Percentiles rank a stretch among this genome's conserved stretches.
phyloP scores from a whole-genome alignment of 1,140 invertebrate species.

The Zeugodacus cucurbitae region DNA sequence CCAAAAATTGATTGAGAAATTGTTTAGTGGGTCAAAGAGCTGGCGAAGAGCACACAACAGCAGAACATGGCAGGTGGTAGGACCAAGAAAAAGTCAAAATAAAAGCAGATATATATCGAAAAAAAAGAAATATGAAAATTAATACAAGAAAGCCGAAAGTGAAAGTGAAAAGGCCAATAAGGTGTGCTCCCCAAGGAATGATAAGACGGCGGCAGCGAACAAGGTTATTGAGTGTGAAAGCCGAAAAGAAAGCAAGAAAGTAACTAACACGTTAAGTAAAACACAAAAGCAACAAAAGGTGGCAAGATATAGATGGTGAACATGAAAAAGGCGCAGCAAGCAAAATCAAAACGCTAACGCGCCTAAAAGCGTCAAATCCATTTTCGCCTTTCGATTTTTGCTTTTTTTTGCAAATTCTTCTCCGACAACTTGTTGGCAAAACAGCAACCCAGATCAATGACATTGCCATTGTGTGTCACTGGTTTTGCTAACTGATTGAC shows the following conservation, averaged over 20 bases:
- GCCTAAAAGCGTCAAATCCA: background rate
- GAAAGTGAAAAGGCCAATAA: background rate
- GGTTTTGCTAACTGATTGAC: background rate
- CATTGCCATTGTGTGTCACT: background rate
- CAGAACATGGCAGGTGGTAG: background rate
- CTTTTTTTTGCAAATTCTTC: background rate
- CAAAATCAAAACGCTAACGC: background rate
- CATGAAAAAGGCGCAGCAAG: background rate
- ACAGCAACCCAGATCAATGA: background rate
- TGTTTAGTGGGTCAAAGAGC: slow-evolving; percentile 13
- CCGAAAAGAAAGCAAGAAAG: background rate
- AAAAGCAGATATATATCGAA: background rate
- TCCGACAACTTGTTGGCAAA: background rate
- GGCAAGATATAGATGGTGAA: background rate
- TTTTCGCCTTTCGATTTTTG: background rate
- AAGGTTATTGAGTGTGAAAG: background rate
- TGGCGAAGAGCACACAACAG: background rate
- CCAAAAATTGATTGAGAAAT: slow-evolving; percentile 15
- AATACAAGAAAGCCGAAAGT: background rate
- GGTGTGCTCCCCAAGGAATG: background rate
- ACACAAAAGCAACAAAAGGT: background rate
- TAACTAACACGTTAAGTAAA: background rate
- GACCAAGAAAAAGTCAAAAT: background rate
- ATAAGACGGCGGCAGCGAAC: background rate
- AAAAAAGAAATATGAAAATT: background rate